These are phyloP conservation scores for Celastrina argiolus DNA, from an alignment of 2,888 invertebrate genomes.

Conservation along the genomic window DNA sequence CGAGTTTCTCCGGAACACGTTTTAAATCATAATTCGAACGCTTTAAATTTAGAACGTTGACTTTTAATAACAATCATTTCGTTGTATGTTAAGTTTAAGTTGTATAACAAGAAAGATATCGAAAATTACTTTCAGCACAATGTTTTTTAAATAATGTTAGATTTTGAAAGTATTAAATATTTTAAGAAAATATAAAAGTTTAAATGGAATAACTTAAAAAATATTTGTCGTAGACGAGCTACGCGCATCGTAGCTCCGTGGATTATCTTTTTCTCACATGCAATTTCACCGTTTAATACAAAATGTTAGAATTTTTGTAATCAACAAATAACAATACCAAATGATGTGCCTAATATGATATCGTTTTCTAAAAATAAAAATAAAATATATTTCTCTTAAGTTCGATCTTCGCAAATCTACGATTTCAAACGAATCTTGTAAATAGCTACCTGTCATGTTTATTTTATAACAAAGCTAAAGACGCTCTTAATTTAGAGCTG, in stretches of 20 bases:
- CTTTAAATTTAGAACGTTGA: conserved; percentile 72
- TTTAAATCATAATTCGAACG: conserved; percentile 77
- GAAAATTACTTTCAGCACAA: not conserved
- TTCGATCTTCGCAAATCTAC: too few species aligned
- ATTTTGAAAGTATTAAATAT: not conserved
- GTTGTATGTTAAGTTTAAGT: not conserved
- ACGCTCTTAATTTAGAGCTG: conserved; percentile 38
- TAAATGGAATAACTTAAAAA: not conserved
- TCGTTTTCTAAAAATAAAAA: too few species aligned
- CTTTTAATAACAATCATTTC: conserved; percentile 47
- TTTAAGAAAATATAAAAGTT: not conserved
- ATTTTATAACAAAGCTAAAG: too few species aligned
- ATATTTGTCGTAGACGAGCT: conserved; percentile 47
- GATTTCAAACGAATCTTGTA: too few species aligned
- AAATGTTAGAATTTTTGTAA: not conserved
- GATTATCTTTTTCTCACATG: not conserved
- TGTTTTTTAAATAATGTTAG: too few species aligned
- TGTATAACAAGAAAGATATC: not conserved
- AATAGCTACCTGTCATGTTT: too few species aligned
- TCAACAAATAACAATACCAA: too few species aligned
- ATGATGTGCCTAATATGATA: too few species aligned
- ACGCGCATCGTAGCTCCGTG: conserved; percentile 60
- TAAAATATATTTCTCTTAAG: too few species aligned
- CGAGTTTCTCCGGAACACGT: conserved; percentile 78
- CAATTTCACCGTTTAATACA: not conserved